Base-by-base conservation (phyloP, 2,797 vertebrate species). In the Crenichthys baileyi region DNA sequence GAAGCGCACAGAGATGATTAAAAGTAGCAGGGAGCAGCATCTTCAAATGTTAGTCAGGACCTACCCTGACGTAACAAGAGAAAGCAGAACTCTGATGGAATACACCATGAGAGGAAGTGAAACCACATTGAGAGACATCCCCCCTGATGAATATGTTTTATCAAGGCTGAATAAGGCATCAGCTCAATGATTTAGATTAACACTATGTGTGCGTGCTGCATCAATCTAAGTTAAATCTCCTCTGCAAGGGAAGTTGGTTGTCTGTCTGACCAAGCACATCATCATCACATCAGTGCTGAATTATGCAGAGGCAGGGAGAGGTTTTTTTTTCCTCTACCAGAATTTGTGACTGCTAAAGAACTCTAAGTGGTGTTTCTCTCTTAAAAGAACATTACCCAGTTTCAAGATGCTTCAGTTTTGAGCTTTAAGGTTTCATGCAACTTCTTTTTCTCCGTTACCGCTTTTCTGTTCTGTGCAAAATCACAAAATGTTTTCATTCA, bases 351-450 rank as follows among this genome's bases (percentile, higher is more conserved):
- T 89, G 82, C 83, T 88, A 58, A 82, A 89, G 80, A 91, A 82
- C 79, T 88, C 76, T 85, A 86, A 93, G 87, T 88, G 88, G 83
- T 87, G 87, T 79, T 79, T 90, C 90, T 89, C 84, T 89, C 78
- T 93, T 87, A 90, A 91, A 93, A 89, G 61, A 91, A 81, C 90
- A 92, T 93, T 84, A 92, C 82, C 83, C 80, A 73, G 78, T 80
- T 78, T 78, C 88, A 70, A 86, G 82, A 90, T 81, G 88, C 80
- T 84, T 81, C 72, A 77, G 83, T 73, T 80, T 78, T 78, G 83
- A 91, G 88, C 79, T 75, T 51, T 80, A 77, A 85, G 90, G 81
- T 88, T 89, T 90, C 88, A 81, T 79, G 72, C 55, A 73, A 36
- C 72, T 78, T 78, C 80, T 83, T 75, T 70, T 36, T 4, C 46